phyloP scores from a whole-genome alignment of 2,113 vertebrate genomes.

The Apodemus sylvaticus region DNA sequence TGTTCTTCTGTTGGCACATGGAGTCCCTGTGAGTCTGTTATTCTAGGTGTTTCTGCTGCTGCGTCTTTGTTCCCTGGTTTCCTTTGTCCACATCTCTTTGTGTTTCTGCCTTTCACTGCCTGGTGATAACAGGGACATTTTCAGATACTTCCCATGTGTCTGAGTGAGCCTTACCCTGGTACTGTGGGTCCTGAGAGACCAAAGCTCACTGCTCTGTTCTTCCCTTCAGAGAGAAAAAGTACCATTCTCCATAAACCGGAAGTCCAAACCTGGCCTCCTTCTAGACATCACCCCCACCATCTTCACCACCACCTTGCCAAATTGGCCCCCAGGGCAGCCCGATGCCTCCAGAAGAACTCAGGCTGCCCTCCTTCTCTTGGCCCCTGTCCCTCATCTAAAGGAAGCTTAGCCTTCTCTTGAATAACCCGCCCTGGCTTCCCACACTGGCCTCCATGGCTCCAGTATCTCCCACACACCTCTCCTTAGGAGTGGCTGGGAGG shows the following conservation, averaged over 20 bases:
- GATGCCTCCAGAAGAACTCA: neutral
- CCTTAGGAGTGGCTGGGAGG: neutral
- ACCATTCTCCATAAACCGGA: neutral
- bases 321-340: neutral
- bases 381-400: neutral
- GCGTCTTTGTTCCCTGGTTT: neutral
- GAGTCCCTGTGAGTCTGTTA: neutral
- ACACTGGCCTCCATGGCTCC: neutral
- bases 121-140: neutral
- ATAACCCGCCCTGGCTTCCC: neutral
- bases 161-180: neutral
- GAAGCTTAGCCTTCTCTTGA: neutral
- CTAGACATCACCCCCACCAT: neutral
- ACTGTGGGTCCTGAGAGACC: fast-evolving
- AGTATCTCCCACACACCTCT: neutral
- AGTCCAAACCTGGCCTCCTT: neutral
- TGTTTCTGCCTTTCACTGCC: neutral
- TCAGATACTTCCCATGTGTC: neutral
- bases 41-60: neutral
- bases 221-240: neutral
- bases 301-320: neutral
- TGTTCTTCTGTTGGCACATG: fast-evolving
- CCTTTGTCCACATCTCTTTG: neutral
- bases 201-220: neutral
- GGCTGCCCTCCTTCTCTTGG: neutral